phyloP scores from a whole-genome alignment of 2,113 vertebrate genomes.

The Rostratula benghalensis region DNA sequence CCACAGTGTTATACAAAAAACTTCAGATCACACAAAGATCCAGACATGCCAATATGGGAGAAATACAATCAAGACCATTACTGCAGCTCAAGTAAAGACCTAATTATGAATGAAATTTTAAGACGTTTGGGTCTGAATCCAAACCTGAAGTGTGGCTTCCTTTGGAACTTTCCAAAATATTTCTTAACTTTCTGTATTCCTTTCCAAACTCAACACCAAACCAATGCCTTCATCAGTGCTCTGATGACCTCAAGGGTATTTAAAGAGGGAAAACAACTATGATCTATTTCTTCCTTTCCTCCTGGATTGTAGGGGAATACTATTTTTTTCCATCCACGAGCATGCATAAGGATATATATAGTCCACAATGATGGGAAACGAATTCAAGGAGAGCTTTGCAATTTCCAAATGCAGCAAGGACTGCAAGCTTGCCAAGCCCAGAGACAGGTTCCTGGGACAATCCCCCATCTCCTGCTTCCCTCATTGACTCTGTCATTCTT shows the following conservation, averaged over 20 bases:
- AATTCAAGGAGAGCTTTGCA: neutral
- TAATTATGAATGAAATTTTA: conserved; percentile 36
- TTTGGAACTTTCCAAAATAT: conserved; percentile 33
- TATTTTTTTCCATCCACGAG: neutral
- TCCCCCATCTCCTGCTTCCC: neutral
- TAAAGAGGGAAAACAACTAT: conserved; percentile 23
- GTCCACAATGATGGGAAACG: conserved; percentile 21
- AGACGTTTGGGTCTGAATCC: conserved; percentile 28
- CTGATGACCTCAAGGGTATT: conserved; percentile 24
- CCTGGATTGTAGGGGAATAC: neutral
- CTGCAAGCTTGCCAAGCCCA: neutral
- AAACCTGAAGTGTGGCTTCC: conserved; percentile 35
- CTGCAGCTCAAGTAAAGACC: neutral
- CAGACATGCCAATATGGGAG: neutral
- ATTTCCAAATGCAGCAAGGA: neutral
- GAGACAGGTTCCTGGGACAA: neutral
- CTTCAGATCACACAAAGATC: neutral
- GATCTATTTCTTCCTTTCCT: conserved; percentile 48
- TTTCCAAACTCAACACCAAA: conserved; percentile 46
- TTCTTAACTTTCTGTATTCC: conserved; percentile 21
- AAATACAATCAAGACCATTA: conserved; percentile 15
- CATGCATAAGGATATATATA: conserved; percentile 16
- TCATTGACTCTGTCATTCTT: neutral
- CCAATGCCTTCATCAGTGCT: conserved; percentile 32
- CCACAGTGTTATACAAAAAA: neutral